Conservation (phyloP, 2,797 vertebrate species). For the Cuniculus paca region DNA sequence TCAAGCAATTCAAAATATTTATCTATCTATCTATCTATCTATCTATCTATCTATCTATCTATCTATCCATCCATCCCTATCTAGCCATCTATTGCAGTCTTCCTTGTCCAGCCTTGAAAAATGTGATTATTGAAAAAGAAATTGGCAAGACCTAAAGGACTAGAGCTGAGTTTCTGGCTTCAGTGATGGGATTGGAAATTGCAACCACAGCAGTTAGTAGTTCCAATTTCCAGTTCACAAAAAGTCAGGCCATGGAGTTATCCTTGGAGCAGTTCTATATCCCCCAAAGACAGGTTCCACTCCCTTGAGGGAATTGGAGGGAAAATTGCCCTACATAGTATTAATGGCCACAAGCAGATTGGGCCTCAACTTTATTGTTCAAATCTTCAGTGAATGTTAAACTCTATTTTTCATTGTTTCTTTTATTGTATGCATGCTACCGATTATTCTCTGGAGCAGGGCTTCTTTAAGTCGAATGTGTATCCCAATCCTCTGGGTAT, state of each 20-base stretch:
- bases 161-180: conserved; percentile 71
- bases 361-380: conserved; percentile 35
- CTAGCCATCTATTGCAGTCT: neutral
- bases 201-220: conserved; percentile 73
- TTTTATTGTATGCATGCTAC: neutral
- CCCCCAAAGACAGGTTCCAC: conserved; percentile 55
- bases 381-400: conserved; percentile 52
- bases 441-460: neutral
- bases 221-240: conserved; percentile 79
- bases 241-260: conserved; percentile 69
- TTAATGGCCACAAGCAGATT: conserved; percentile 19
- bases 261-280: conserved; percentile 63
- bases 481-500: neutral
- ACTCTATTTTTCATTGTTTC: neutral
- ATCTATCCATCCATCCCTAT: no score
- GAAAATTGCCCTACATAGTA: conserved; percentile 21
- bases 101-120: conserved; percentile 77
- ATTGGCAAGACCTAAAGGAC: conserved; percentile 65
- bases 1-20: conserved; percentile 59
- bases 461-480: neutral
- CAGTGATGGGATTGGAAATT: conserved; percentile 74
- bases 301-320: neutral
- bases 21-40: neutral
- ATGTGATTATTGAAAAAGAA: conserved; percentile 69
- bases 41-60: neutral